phyloP scores from a whole-genome alignment of 2,888 invertebrate species.

The Macrophya annulata region DNA sequence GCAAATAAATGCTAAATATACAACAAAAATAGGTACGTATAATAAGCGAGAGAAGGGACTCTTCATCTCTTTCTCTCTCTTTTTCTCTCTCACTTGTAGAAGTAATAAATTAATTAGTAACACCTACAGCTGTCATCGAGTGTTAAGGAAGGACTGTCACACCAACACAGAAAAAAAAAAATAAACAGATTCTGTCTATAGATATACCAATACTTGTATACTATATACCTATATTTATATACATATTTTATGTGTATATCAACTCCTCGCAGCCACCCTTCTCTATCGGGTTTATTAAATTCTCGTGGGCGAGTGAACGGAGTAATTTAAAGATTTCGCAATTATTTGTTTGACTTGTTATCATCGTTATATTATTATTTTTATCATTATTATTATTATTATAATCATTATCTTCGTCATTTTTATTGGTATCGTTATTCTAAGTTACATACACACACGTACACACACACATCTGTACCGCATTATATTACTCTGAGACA shows the following conservation, averaged over 20 bases:
- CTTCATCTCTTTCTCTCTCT: neutral
- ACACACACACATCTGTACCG: no score
- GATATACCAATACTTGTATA: neutral
- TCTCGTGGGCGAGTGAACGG: conserved; percentile 43
- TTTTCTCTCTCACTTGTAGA: neutral
- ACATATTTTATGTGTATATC: neutral
- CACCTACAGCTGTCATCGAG: conserved; percentile 11
- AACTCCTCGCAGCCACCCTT: neutral
- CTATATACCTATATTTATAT: neutral
- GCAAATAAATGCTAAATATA: neutral
- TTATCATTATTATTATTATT: neutral
- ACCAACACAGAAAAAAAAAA: neutral
- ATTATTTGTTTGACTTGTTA: conserved; percentile 24
- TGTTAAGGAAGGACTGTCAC: neutral
- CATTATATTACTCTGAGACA: no score
- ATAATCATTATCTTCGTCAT: neutral
- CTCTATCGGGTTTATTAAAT: conserved; percentile 43
- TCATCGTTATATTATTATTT: neutral
- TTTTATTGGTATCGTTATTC: conserved; percentile 13
- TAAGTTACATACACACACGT: neutral
- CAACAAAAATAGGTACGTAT: neutral
- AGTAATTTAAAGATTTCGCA: conserved; percentile 39
- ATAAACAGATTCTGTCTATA: neutral
- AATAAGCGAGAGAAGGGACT: neutral
- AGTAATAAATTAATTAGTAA: neutral